phyloP scores from a whole-genome alignment of 2,888 invertebrate species.

The Parnassius mnemosyne region DNA sequence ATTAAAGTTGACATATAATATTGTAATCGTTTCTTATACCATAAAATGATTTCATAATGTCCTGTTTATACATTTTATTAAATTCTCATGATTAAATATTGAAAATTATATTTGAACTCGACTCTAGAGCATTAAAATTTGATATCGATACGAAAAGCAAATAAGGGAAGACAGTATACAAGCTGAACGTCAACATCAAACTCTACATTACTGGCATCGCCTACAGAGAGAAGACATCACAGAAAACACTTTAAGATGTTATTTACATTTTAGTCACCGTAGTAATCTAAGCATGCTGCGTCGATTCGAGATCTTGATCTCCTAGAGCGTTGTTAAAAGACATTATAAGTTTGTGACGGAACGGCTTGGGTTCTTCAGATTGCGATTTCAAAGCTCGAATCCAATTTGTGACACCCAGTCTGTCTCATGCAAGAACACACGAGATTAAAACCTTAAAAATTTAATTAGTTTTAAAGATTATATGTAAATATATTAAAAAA shows the following conservation, averaged over 20 bases:
- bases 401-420: background rate
- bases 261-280: constrained; percentile 49
- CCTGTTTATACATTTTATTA: constrained; percentile 52
- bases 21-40: constrained; percentile 49
- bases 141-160: constrained; percentile 52
- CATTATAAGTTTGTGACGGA: constrained; percentile 19
- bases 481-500: too few species aligned
- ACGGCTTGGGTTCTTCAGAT: background rate
- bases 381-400: constrained; percentile 16
- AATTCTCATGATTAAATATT: constrained; percentile 56
- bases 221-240: constrained; percentile 61
- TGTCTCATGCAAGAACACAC: too few species aligned
- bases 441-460: too few species aligned
- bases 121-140: constrained; percentile 46
- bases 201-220: constrained; percentile 50
- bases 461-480: too few species aligned
- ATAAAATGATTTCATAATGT: constrained; percentile 52
- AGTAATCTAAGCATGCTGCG: constrained; percentile 35
- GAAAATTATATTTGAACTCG: constrained; percentile 54
- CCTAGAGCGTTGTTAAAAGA: constrained; percentile 21
- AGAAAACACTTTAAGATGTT: constrained; percentile 52
- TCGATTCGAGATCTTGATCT: constrained; percentile 7
- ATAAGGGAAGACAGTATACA: constrained; percentile 42
- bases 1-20: constrained; percentile 50
- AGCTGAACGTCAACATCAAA: constrained; percentile 36